A percentile compares a stretch with the other conserved stretches of the same genome.
Evolutionary conservation across 2,797 vertebrate genomes (phyloP).

Genomic region (Phalanger gymnotis): DNA sequence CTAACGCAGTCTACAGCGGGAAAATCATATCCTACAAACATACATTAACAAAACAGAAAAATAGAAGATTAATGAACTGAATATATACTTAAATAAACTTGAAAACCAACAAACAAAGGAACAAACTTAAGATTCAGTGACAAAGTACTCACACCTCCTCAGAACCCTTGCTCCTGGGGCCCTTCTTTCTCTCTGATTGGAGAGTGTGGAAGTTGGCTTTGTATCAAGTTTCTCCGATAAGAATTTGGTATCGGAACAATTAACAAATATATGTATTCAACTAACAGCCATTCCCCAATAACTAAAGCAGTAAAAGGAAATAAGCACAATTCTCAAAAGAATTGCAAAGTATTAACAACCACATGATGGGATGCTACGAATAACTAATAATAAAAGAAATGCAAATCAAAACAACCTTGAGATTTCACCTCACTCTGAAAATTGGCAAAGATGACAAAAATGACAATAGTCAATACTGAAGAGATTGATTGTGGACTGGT

Average conservation of each 20-base stretch:
- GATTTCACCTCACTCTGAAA: background rate
- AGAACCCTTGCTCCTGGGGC: background rate
- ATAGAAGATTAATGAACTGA: background rate
- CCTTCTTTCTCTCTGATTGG: background rate
- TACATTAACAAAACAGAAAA: background rate
- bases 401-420: too few relatives aligned
- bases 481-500: background rate
- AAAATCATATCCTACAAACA: background rate
- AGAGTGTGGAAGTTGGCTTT: background rate
- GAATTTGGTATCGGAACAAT: background rate
- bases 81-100: background rate
- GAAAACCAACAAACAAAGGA: background rate
- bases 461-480: too few relatives aligned
- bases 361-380: too few relatives aligned
- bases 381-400: too few relatives aligned
- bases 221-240: background rate
- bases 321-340: too few relatives aligned
- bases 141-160: background rate
- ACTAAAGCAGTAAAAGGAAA: too few relatives aligned
- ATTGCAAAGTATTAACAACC: too few relatives aligned
- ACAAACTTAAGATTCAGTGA: background rate
- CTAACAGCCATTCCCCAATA: too few relatives aligned
- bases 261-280: too few relatives aligned
- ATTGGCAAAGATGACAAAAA: too few relatives aligned
- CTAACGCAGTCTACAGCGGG: background rate